These are phyloP conservation scores for Actinostola sp. DNA, from an alignment of 92 coral and sea anemone genomes.

Conservation along the genomic window DNA sequence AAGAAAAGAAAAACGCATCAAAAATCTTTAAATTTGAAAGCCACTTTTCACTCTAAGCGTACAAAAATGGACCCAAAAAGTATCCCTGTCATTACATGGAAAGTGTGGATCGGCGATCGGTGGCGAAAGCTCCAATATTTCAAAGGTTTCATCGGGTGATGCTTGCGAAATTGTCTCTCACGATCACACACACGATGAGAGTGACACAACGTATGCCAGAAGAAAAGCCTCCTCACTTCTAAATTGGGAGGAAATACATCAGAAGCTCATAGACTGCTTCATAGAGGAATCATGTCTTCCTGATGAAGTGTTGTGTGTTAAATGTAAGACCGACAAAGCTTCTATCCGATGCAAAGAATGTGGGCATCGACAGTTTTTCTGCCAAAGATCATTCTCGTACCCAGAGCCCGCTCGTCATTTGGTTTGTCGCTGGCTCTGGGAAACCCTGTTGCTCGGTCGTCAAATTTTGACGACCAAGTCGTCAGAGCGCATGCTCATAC, in stretches of 20 bases:
- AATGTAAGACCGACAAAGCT: not conserved
- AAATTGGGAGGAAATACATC: not conserved
- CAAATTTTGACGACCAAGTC: too few relatives aligned
- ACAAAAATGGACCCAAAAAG: constrained; percentile 7
- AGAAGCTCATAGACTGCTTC: not conserved
- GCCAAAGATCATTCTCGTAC: constrained; percentile 10
- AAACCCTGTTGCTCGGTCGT: too few relatives aligned
- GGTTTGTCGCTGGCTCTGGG: too few relatives aligned
- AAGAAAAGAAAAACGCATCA: constrained; percentile 8
- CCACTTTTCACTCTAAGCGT: not conserved
- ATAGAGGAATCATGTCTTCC: constrained; percentile 11
- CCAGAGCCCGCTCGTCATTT: too few relatives aligned
- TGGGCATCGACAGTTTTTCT: constrained; percentile 24
- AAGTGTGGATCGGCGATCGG: not conserved
- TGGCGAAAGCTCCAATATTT: too few relatives aligned
- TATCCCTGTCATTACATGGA: not conserved
- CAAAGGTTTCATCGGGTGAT: not conserved
- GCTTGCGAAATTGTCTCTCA: not conserved
- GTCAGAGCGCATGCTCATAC: too few relatives aligned
- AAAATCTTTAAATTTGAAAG: not conserved
- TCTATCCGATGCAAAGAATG: constrained; percentile 19
- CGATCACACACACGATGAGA: not conserved
- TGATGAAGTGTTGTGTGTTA: not conserved
- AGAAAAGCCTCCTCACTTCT: not conserved
- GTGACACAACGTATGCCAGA: not conserved